phyloP scores from a whole-genome alignment of 2,797 vertebrate species.

The Xerus rutilus region DNA sequence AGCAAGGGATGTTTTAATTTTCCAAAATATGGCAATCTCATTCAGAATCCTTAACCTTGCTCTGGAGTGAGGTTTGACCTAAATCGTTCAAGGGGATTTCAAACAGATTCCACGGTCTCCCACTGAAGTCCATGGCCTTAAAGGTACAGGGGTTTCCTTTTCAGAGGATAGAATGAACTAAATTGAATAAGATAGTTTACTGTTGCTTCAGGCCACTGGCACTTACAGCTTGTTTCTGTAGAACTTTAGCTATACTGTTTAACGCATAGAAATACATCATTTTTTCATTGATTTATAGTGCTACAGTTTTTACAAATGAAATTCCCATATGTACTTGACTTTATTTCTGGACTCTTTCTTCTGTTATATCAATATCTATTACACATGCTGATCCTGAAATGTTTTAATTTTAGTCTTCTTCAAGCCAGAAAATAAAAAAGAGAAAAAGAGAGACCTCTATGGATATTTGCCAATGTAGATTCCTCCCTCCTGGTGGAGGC shows the following conservation, averaged over 20 bases:
- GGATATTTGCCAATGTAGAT: background rate
- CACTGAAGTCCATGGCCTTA: slow-evolving; percentile 42
- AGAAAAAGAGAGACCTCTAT: background rate
- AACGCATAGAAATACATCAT: background rate
- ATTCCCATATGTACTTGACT: background rate
- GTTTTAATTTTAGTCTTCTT: slow-evolving; percentile 27
- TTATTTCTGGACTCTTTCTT: slow-evolving; percentile 37
- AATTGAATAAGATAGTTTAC: slow-evolving; percentile 62
- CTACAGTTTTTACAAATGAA: slow-evolving; percentile 12
- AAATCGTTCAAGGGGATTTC: slow-evolving; percentile 64
- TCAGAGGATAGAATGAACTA: slow-evolving; percentile 39
- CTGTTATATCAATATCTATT: background rate
- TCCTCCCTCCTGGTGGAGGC: background rate
- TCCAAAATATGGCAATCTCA: slow-evolving; percentile 34
- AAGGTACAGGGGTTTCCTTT: slow-evolving; percentile 35
- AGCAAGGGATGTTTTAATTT: slow-evolving; percentile 57
- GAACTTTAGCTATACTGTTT: slow-evolving; percentile 59
- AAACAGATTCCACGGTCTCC: slow-evolving; percentile 22
- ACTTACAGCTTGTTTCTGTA: background rate
- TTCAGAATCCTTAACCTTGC: slow-evolving; percentile 29
- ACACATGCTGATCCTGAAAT: slow-evolving; percentile 6
- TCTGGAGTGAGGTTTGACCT: slow-evolving; percentile 25
- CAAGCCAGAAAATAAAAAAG: background rate
- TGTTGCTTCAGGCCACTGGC: slow-evolving; percentile 19
- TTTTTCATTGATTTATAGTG: slow-evolving; percentile 16